Conservation (phyloP, 2,113 vertebrate species). For the Scatophagus argus region DNA sequence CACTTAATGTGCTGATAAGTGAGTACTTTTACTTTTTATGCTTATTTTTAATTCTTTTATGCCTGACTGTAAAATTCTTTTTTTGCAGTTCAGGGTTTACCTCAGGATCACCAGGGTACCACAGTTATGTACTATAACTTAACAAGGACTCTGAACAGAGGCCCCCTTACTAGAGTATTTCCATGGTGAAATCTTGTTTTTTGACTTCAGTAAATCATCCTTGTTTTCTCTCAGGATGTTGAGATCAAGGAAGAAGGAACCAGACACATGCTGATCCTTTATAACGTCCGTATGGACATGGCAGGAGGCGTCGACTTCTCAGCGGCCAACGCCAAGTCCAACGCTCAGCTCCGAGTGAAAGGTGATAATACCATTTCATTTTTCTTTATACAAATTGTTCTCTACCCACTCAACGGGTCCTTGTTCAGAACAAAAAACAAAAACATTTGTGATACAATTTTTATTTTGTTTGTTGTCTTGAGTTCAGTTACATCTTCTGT, state of each 20-base stretch:
- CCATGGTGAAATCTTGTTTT: background rate
- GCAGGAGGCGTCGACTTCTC: constrained; percentile 94
- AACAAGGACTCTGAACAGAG: background rate
- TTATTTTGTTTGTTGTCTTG: background rate
- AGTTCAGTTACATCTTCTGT: background rate
- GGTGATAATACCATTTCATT: constrained; percentile 74
- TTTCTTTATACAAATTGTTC: background rate
- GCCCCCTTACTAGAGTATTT: background rate
- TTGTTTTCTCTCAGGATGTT: constrained; percentile 86
- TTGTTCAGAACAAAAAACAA: too few relatives aligned
- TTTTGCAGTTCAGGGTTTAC: too few relatives aligned
- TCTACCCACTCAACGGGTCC: too few relatives aligned
- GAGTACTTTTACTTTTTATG: background rate
- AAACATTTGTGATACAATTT: too few relatives aligned
- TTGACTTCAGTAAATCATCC: background rate
- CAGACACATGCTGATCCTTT: constrained; percentile 91
- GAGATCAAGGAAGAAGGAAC: constrained; percentile 98
- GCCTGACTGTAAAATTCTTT: too few relatives aligned
- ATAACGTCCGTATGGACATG: constrained; percentile 93
- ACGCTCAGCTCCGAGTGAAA: constrained; percentile 96
- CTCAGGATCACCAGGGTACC: too few relatives aligned
- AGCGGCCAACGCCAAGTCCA: constrained; percentile 95
- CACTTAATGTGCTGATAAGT: too few relatives aligned
- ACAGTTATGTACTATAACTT: background rate
- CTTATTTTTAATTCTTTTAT: too few relatives aligned